Percentiles rank a stretch among this genome's conserved stretches.
phyloP scores from a whole-genome alignment of 2,113 vertebrate species.

The Catharus fuscescens region DNA sequence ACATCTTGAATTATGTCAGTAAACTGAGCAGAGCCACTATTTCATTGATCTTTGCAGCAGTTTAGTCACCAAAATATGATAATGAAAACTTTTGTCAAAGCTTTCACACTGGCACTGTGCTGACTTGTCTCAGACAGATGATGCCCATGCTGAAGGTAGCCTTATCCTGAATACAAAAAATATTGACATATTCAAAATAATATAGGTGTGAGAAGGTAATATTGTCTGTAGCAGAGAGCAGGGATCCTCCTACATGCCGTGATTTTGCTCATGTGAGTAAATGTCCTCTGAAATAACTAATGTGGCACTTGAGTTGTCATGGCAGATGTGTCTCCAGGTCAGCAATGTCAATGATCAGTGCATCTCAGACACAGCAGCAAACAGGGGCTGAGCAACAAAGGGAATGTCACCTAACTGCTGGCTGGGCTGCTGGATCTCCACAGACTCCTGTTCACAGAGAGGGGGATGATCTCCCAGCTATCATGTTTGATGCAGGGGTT shows the following conservation, averaged over 20 bases:
- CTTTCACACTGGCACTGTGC: background rate
- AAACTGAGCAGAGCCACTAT: background rate
- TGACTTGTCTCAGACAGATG: background rate
- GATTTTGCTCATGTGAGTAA: background rate
- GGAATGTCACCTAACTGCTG: background rate
- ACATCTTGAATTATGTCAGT: background rate
- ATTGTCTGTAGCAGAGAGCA: background rate
- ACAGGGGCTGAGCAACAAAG: background rate
- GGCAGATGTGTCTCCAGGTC: background rate
- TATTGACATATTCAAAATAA: background rate
- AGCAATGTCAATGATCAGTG: accelerated
- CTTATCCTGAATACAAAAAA: background rate
- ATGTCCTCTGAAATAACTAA: background rate
- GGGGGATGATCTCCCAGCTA: background rate
- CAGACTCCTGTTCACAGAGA: background rate
- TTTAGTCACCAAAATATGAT: background rate
- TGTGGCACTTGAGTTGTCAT: background rate
- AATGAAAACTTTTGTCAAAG: background rate
- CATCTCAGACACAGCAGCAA: background rate
- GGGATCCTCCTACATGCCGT: accelerated
- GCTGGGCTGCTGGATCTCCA: background rate
- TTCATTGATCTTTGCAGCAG: background rate
- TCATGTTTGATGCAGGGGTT: background rate
- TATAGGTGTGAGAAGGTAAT: background rate
- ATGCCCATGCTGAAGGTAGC: background rate